Conservation (phyloP, 2,888 invertebrate species). For the Gari tellinella region DNA sequence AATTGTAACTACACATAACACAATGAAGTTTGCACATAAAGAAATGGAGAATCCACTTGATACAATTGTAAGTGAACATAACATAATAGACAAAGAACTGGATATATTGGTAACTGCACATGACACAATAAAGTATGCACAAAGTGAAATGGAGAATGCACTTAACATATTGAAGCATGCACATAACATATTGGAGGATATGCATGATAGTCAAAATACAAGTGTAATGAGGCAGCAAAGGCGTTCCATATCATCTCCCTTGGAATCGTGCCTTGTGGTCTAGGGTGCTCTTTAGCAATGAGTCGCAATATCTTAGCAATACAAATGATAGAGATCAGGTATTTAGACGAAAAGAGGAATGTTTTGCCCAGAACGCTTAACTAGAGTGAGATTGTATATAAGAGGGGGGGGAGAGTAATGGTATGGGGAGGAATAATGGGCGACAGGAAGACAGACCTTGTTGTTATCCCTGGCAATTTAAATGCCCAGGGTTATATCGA, state of each 20-base stretch:
- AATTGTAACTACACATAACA: too few relatives aligned
- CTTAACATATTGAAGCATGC: too few relatives aligned
- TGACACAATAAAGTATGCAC: too few relatives aligned
- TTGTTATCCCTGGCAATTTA: not conserved
- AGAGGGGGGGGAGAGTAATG: not conserved
- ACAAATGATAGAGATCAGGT: not conserved
- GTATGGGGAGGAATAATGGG: not conserved
- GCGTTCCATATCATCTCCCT: not conserved
- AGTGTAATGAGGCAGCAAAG: too few relatives aligned
- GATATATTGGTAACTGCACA: too few relatives aligned
- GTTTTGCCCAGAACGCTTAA: not conserved
- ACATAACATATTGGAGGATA: too few relatives aligned
- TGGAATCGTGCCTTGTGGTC: conserved; percentile 1
- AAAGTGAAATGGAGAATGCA: too few relatives aligned
- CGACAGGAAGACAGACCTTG: not conserved
- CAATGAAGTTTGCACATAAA: too few relatives aligned
- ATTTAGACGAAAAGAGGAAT: conserved; percentile 4
- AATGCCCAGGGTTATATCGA: not conserved
- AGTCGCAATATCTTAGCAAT: conserved; percentile 5
- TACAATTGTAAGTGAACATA: too few relatives aligned
- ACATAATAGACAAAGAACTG: too few relatives aligned
- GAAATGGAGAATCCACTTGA: too few relatives aligned
- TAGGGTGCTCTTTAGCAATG: conserved; percentile 6
- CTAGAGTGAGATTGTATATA: not conserved
- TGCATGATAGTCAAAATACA: too few relatives aligned